Conservation (phyloP, 1,140 invertebrate genomes). For the Oryzaephilus surinamensis region DNA sequence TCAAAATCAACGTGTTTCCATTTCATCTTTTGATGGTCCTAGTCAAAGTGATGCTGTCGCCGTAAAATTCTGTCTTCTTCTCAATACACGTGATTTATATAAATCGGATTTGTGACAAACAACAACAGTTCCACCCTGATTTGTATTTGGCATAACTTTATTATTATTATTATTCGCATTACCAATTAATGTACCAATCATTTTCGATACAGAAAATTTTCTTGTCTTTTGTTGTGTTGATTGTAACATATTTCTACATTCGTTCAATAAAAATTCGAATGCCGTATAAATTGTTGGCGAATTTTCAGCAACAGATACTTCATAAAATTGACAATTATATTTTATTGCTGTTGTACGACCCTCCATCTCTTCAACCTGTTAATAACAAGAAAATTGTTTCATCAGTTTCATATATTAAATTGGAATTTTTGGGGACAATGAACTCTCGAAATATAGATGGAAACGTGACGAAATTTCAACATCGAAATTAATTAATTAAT, state of each 20-base stretch:
- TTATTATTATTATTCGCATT: constrained; percentile 16
- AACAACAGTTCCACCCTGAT: constrained; percentile 44
- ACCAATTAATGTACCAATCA: constrained; percentile 64
- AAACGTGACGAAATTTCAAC: no score
- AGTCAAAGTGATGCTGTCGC: constrained; percentile 48
- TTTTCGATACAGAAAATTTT: constrained; percentile 67
- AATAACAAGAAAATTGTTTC: constrained; percentile 13
- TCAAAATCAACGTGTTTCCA: no score
- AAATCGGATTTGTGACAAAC: constrained; percentile 46
- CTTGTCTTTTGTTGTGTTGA: constrained; percentile 43
- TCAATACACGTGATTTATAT: constrained; percentile 43
- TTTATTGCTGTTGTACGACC: constrained; percentile 53
- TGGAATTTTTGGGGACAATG: neutral
- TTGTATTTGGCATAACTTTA: constrained; percentile 26
- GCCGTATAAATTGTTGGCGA: constrained; percentile 56
- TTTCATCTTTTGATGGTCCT: no score
- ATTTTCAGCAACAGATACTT: constrained; percentile 68
- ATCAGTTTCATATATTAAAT: neutral
- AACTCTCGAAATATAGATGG: no score
- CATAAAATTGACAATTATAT: constrained; percentile 58
- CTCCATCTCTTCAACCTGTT: constrained; percentile 57
- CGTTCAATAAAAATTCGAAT: constrained; percentile 55
- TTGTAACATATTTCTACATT: constrained; percentile 46
- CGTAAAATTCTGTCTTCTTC: constrained; percentile 44
- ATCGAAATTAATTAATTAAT: no score